A percentile compares a stretch with the other conserved stretches of the same genome.
phyloP scores from a whole-genome alignment of 2,888 invertebrate genomes.

The Miltochrista miniata region DNA sequence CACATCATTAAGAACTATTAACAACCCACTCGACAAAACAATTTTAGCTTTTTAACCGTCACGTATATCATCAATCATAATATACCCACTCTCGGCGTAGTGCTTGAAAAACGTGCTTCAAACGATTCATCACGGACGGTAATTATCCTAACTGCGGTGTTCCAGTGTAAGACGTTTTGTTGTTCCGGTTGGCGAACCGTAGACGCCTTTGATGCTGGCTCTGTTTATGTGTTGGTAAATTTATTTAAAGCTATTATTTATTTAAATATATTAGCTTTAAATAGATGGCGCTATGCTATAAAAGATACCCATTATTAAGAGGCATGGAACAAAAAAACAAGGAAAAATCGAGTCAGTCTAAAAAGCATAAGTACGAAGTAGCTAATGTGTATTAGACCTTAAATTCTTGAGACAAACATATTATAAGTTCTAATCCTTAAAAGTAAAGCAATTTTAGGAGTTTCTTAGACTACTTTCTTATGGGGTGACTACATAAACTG shows the following conservation, averaged over 20 bases:
- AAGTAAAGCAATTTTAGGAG: too few species aligned
- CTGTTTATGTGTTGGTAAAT: constrained; percentile 12
- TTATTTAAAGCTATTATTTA: constrained; percentile 12
- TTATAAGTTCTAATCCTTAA: too few species aligned
- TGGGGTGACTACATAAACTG: too few species aligned
- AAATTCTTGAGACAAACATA: too few species aligned
- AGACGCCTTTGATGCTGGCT: constrained; percentile 30
- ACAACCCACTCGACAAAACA: constrained; percentile 36
- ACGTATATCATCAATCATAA: constrained; percentile 39
- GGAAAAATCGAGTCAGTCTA: too few species aligned
- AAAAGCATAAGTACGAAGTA: too few species aligned
- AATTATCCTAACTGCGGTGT: constrained; percentile 46
- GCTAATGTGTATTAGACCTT: too few species aligned
- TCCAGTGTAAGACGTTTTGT: constrained; percentile 33
- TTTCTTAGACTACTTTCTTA: too few species aligned
- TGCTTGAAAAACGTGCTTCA: constrained; percentile 47
- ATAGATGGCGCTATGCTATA: neutral
- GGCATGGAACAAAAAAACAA: too few species aligned
- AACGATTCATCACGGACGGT: constrained; percentile 47
- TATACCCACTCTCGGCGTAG: constrained; percentile 15
- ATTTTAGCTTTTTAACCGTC: constrained; percentile 38
- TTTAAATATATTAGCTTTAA: constrained; percentile 8
- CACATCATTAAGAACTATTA: constrained; percentile 36
- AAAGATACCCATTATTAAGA: too few species aligned
- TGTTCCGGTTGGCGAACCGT: constrained; percentile 28